Conservation (phyloP, 1,140 invertebrate species). For the Camponotus pennsylvanicus region DNA sequence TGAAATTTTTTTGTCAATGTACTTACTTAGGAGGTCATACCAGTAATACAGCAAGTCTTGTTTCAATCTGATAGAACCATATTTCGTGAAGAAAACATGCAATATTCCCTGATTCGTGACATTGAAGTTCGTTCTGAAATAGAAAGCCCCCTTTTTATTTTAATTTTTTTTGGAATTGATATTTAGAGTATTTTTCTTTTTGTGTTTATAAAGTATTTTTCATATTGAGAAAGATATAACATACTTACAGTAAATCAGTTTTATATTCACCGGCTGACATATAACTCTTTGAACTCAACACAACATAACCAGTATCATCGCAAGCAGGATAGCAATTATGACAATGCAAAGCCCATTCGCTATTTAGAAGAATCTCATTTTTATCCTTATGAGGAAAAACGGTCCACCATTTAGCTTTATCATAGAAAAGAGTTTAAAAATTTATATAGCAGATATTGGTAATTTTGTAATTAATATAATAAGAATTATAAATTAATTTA, state of each 20-base stretch:
- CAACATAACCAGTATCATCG: constrained; percentile 69
- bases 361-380: neutral
- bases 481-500: constrained; percentile 8
- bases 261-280: constrained; percentile 33
- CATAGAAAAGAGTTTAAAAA: neutral
- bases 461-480: neutral
- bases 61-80: constrained; percentile 74
- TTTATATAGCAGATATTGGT: neutral
- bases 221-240: neutral
- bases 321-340: constrained; percentile 75
- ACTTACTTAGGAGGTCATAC: constrained; percentile 85
- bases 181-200: neutral
- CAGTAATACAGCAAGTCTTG: constrained; percentile 81
- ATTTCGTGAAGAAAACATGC: constrained; percentile 79
- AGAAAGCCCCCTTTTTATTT: neutral
- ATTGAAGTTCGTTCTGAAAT: constrained; percentile 17
- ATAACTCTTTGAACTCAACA: constrained; percentile 50
- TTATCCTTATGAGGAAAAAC: constrained; percentile 68
- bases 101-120: constrained; percentile 75
- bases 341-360: constrained; percentile 63
- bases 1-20: neutral
- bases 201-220: neutral
- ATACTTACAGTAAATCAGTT: constrained; percentile 70
- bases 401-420: constrained; percentile 70
- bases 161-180: neutral